A percentile compares a stretch with the other conserved stretches of the same genome.
Conservation (phyloP, 2,888 invertebrate genomes). For the Aleiodes leptofemur region DNA sequence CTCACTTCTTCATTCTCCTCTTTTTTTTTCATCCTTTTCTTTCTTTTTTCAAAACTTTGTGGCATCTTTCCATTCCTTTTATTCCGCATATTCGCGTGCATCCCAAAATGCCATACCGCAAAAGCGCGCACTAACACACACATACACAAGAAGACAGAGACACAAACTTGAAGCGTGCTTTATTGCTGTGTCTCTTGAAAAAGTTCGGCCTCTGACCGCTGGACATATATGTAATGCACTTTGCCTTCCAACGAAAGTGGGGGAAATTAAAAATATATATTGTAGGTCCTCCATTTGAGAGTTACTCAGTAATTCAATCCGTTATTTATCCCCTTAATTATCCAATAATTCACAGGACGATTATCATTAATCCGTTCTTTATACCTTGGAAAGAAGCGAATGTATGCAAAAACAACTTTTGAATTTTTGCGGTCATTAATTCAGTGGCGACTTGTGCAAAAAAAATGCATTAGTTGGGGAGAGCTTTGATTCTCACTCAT, state of each 20-base stretch:
- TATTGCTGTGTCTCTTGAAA: conserved; percentile 45
- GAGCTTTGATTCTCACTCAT: conserved; percentile 1
- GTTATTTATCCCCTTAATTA: conserved; percentile 43
- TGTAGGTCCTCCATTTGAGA: conserved; percentile 4
- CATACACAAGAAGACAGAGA: background rate
- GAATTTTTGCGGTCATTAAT: conserved; percentile 33
- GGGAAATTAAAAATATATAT: conserved; percentile 33
- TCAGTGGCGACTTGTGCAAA: conserved; percentile 1
- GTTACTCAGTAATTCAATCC: conserved; percentile 40
- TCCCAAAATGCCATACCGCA: conserved; percentile 42
- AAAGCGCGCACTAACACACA: background rate
- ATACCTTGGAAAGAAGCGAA: background rate
- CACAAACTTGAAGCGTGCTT: conserved; percentile 42
- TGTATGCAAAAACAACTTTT: conserved; percentile 46
- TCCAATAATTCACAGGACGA: conserved; percentile 33
- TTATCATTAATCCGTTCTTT: conserved; percentile 37
- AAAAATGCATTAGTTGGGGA: background rate
- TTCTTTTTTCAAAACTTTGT: conserved; percentile 32
- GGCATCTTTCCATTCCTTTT: conserved; percentile 30
- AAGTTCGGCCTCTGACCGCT: conserved; percentile 47
- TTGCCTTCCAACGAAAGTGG: background rate
- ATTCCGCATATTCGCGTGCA: conserved; percentile 31
- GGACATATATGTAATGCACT: conserved; percentile 16
- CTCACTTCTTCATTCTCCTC: conserved; percentile 27
- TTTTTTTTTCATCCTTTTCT: conserved; percentile 4